Evolutionary conservation across 2,888 invertebrate species (phyloP).

Genomic region (Nezara viridula): DNA sequence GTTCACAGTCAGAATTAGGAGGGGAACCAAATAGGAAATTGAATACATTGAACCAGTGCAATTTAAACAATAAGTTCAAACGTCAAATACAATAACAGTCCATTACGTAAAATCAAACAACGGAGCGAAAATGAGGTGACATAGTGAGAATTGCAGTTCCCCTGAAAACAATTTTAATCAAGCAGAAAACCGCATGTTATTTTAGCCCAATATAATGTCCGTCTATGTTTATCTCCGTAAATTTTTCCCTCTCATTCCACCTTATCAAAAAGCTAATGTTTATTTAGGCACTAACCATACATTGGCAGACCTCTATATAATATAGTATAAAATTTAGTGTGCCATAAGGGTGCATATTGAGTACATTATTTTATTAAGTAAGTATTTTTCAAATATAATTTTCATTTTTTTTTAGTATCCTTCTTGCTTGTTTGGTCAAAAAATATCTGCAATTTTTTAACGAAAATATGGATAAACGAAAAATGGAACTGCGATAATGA

Average conservation of each 20-base stretch:
- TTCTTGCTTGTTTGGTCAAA: too few species aligned
- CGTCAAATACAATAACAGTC: constrained; percentile 48
- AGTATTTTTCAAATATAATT: too few species aligned
- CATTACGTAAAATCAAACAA: constrained; percentile 50
- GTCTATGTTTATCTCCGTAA: constrained; percentile 19
- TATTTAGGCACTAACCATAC: neutral
- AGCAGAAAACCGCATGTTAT: constrained; percentile 51
- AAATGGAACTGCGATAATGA: too few species aligned
- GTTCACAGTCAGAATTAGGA: constrained; percentile 39
- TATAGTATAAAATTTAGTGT: too few species aligned
- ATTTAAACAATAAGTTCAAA: constrained; percentile 51
- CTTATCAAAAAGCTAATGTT: constrained; percentile 32
- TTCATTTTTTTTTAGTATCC: too few species aligned
- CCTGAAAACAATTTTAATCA: constrained; percentile 44
- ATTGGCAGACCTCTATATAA: neutral
- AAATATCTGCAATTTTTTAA: too few species aligned
- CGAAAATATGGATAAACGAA: too few species aligned
- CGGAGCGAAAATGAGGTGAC: constrained; percentile 48
- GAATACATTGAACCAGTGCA: constrained; percentile 49
- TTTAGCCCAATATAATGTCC: constrained; percentile 46
- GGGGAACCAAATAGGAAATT: constrained; percentile 47
- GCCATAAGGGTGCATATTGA: too few species aligned
- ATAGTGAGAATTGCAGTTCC: constrained; percentile 49
- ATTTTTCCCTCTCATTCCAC: neutral
- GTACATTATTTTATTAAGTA: too few species aligned